These are phyloP conservation scores for Ephestia elutella DNA, from an alignment of 1,140 invertebrate genomes.

Conservation along the genomic window DNA sequence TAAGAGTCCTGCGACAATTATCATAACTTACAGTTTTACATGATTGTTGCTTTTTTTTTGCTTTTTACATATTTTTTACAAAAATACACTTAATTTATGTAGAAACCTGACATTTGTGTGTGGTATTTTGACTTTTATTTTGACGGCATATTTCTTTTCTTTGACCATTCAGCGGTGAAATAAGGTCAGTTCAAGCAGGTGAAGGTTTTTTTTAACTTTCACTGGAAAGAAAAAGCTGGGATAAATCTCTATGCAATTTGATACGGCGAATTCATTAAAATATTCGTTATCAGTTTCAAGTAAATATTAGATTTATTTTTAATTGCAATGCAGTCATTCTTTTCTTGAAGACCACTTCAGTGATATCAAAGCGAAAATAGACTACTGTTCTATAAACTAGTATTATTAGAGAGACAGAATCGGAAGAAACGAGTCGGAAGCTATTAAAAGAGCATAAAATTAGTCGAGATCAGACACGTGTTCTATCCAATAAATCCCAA, in stretches of 20 bases:
- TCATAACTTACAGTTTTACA: constrained; percentile 42
- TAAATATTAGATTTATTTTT: too few species aligned
- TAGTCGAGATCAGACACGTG: neutral
- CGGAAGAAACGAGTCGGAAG: neutral
- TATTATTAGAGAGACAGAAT: neutral
- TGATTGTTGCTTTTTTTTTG: constrained; percentile 30
- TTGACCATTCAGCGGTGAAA: constrained; percentile 6
- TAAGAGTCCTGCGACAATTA: constrained; percentile 36
- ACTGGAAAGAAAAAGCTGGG: neutral
- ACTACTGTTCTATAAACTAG: neutral
- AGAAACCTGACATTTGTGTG: constrained; percentile 32
- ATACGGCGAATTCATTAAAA: too few species aligned
- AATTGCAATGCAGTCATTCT: too few species aligned
- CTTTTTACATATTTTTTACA: constrained; percentile 17
- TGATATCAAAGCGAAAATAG: neutral
- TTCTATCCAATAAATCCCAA: neutral
- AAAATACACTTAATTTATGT: constrained; percentile 23
- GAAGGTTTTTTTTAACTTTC: neutral
- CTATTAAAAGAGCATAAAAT: neutral
- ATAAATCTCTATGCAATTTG: too few species aligned
- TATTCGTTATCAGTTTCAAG: too few species aligned
- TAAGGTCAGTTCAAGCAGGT: neutral
- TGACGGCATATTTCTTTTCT: constrained; percentile 26
- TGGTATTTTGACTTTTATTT: constrained; percentile 19
- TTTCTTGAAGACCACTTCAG: too few species aligned